Base-by-base conservation (phyloP, 2,888 invertebrate genomes). In the Callyntrura sp. region DNA sequence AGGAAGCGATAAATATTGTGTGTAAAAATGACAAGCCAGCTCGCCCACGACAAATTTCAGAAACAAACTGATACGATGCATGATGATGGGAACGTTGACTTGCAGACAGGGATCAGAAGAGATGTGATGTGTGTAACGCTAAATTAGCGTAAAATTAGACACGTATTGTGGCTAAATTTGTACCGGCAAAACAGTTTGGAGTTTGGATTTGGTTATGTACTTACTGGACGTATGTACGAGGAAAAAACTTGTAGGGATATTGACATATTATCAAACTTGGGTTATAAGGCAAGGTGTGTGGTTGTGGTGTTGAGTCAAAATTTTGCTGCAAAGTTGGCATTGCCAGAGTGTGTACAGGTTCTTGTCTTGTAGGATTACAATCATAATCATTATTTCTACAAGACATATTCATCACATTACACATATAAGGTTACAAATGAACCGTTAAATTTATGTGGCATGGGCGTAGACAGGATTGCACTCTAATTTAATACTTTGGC, bases 391-490 rank as follows among this genome's bases (percentile, higher is more conserved):
- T 70, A 45, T 70, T 62, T 1, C 62, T 11, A 8, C 70, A 48
- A 20, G 48, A 23, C 73, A 73, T 23, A 48, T 23, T 76, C 20
- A 48, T 48, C 48, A 28, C 51, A n/a, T 76, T 76, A 76, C 25
- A 51, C 76, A 76, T 76, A 55, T 76, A 25, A 25, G 76, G 76
- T 76, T 73, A 35, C 28, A 0, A 14, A 65, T 51, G 51, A 73
- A 48, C 45, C 23, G 73, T 48, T 48, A 20, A 68, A 65, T 23
- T 76, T 76, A 76, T 51, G 48, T 20, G 25, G 28, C 51, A 48
- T 48, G 79, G 79, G 79, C 79, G 79, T 79, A 60, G 9, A 57
- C 79, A n/a, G 35, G 25, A 60, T 79, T 35, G 35, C 28, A 79
- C 35, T 23, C 57, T 73, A 48, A 73, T 73, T 73, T 73, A 48